Base-by-base conservation (phyloP, 2,888 invertebrate genomes). In the Lepidochrysops patricia region DNA sequence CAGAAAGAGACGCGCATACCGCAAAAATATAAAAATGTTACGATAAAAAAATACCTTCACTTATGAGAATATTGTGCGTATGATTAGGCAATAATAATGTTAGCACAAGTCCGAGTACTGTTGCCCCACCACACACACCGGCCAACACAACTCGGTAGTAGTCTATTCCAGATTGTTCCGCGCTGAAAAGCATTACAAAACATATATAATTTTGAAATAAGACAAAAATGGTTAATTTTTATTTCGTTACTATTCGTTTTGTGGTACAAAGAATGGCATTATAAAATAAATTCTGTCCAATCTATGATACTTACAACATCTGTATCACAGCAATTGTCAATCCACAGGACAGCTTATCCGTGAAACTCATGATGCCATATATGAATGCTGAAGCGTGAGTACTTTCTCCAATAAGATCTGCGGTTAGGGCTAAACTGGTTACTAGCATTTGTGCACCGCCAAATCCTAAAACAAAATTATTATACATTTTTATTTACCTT, bases 291-390 rank as follows among this genome's bases (percentile, higher is more conserved):
- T 13, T 35, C 32, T 19, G 2, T 58, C 15, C 12, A 43, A 50
- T 29, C 15, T 25, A 50, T 23, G 29, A 26, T 57, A 90, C 92
- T 90, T 79, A 96, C 91, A 94, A 89, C 71, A 93, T 90, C 79
- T 97, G 96, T 71, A 98, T 95, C 4, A 94, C 67, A 63, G 95
- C 93, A 58, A 97, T 95, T 50, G 94, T 95, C 12, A 96, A 67
- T 5, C 98, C 98, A 82, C 97, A 97, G 0, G 95, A 93, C 5
- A 98, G 84, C 82, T 98, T 98, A 82, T 98, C 98, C 7, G 94
- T 91, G 74, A 98, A 97, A 78, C 97, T 97, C 96, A 98, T 97
- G 12, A 95, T 91, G 4, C 97, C 97, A 75, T 96, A 98, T 0
- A 98, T 95, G 80, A 97, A 97, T 23, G 97, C 97, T 3, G 97